A percentile compares a stretch with the other conserved stretches of the same genome.
Conservation (phyloP, 2,113 vertebrate genomes). For the Phylloscopus trochilus region DNA sequence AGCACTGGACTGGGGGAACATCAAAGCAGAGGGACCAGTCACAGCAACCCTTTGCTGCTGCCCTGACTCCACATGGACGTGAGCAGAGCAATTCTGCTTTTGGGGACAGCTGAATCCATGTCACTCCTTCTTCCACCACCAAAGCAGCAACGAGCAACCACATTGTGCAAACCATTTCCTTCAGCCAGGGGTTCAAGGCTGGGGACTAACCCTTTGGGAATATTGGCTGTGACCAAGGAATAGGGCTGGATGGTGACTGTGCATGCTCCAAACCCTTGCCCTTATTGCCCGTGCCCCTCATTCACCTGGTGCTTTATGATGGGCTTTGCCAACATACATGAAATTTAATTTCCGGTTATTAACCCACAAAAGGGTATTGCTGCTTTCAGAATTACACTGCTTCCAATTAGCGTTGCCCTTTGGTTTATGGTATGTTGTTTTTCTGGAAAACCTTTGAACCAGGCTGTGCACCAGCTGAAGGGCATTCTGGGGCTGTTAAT, state of each 20-base stretch:
- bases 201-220: not conserved
- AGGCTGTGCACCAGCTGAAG: slow-evolving; percentile 39
- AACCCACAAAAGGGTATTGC: not conserved
- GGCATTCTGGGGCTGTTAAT: slow-evolving; percentile 39
- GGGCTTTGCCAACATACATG: slow-evolving; percentile 37
- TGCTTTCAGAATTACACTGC: slow-evolving; percentile 49
- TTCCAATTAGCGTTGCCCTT: slow-evolving; percentile 72
- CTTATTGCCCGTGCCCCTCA: not conserved
- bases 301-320: slow-evolving; percentile 52
- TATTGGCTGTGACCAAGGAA: not conserved
- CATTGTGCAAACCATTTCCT: accelerated
- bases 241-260: not conserved
- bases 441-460: slow-evolving; percentile 75
- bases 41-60: not conserved
- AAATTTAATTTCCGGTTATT: slow-evolving; percentile 72
- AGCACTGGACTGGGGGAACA: not conserved
- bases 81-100: not conserved
- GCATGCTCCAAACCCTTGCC: not conserved
- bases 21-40: not conserved
- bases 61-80: accelerated
- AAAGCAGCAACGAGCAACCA: not conserved
- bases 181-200: not conserved
- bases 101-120: not conserved
- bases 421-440: slow-evolving; percentile 80
- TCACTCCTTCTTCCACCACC: not conserved